phyloP scores from a whole-genome alignment of 2,797 vertebrate genomes.

The Halcyon badia region DNA sequence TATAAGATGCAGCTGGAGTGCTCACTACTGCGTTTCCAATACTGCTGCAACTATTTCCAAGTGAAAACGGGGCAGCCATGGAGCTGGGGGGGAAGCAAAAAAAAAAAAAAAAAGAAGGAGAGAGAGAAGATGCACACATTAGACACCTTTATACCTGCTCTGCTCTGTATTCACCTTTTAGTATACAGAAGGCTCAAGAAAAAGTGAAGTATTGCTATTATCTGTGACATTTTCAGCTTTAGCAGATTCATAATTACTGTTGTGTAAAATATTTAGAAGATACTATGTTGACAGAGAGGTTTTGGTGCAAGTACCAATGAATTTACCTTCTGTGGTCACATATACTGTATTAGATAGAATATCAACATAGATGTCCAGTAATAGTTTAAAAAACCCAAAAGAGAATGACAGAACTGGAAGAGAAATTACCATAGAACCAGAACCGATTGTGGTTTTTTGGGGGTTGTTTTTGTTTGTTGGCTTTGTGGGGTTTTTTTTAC shows the following conservation, averaged over 20 bases:
- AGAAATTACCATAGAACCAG: not conserved
- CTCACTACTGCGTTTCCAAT: constrained; percentile 83
- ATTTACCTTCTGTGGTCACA: not conserved
- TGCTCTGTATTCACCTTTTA: not conserved
- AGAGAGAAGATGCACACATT: not conserved
- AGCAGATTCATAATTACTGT: not conserved
- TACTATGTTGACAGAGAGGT: not conserved
- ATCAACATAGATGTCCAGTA: not conserved
- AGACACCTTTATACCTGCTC: not conserved
- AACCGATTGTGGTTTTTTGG: no score
- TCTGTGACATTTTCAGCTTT: not conserved
- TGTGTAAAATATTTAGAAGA: not conserved
- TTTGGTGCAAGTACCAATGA: not conserved
- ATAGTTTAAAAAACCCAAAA: not conserved
- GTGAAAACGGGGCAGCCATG: constrained; percentile 72
- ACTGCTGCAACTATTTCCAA: constrained; percentile 82
- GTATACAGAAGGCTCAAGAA: not conserved
- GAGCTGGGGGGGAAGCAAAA: constrained; percentile 71
- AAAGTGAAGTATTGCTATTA: not conserved
- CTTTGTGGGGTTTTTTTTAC: not conserved
- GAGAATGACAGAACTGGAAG: not conserved
- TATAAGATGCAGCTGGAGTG: constrained; percentile 87
- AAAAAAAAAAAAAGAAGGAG: not conserved
- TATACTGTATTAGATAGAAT: not conserved
- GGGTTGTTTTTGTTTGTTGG: not conserved